A percentile compares a stretch with the other conserved stretches of the same genome.
These are phyloP conservation scores for Podarcis siculus DNA, from an alignment of 2,797 vertebrate species.

Conservation along the genomic window DNA sequence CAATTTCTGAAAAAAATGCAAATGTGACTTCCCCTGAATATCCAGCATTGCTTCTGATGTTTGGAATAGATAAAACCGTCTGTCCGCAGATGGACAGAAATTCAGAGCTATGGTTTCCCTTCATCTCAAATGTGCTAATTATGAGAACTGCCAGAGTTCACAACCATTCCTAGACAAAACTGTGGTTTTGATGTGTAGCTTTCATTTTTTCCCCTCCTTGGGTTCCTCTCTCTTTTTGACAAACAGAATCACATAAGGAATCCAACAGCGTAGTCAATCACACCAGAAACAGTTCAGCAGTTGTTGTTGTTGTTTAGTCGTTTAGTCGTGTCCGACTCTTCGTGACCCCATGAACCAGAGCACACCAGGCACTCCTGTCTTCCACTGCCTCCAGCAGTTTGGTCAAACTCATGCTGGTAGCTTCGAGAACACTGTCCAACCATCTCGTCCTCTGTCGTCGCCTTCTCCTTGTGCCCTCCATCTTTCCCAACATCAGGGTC, in stretches of 20 bases:
- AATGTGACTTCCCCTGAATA: background rate
- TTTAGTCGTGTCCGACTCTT: too few species aligned
- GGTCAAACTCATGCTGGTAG: too few species aligned
- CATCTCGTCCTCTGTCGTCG: too few species aligned
- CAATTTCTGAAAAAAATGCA: background rate
- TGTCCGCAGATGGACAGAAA: too few species aligned
- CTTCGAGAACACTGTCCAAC: too few species aligned
- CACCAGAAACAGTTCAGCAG: background rate
- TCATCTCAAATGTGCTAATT: background rate
- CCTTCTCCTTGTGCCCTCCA: too few species aligned
- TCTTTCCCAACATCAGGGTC: too few species aligned
- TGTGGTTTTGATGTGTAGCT: background rate
- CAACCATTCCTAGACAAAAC: background rate
- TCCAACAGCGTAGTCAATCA: background rate
- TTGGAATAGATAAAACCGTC: background rate
- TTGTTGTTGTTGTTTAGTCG: background rate
- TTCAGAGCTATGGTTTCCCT: background rate
- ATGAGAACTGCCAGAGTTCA: background rate
- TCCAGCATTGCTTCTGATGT: too few species aligned
- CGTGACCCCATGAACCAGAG: too few species aligned
- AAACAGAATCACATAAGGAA: slow-evolving; percentile 2
- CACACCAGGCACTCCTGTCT: too few species aligned
- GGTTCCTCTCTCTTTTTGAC: background rate
- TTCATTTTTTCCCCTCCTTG: background rate
- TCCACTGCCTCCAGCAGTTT: too few species aligned